Conservation (phyloP, 2,888 invertebrate species). For the Ophonus ardosiacus region DNA sequence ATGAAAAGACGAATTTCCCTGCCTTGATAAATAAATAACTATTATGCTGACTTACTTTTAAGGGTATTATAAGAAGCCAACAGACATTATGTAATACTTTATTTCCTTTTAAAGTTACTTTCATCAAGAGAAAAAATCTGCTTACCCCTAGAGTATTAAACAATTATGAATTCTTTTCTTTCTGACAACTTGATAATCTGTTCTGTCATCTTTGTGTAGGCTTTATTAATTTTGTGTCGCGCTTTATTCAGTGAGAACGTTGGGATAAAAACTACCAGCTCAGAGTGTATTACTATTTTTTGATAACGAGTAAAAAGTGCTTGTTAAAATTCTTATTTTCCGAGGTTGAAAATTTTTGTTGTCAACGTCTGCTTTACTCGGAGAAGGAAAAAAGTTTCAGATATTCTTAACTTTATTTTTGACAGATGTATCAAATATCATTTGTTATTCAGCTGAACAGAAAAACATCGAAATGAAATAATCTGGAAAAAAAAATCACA, state of each 20-base stretch:
- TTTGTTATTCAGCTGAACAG: constrained; percentile 8
- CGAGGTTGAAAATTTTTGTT: constrained; percentile 14
- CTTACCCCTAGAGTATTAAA: not conserved
- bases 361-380: constrained; percentile 13
- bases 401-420: constrained; percentile 10
- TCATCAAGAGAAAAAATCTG: not conserved
- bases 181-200: not conserved
- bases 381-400: not conserved
- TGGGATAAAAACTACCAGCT: not conserved
- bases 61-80: not conserved
- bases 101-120: not conserved
- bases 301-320: not conserved
- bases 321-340: constrained; percentile 23
- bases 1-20: too few relatives aligned
- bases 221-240: not conserved
- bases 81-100: not conserved
- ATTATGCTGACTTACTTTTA: not conserved
- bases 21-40: too few relatives aligned
- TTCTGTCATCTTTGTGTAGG: not conserved
- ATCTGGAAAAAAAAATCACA: not conserved
- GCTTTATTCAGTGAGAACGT: not conserved
- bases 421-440: constrained; percentile 12
- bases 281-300: not conserved
- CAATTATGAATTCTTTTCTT: not conserved
- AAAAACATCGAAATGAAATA: not conserved